phyloP scores from a whole-genome alignment of 1,140 invertebrate genomes.

The Mactra quadrangularis region DNA sequence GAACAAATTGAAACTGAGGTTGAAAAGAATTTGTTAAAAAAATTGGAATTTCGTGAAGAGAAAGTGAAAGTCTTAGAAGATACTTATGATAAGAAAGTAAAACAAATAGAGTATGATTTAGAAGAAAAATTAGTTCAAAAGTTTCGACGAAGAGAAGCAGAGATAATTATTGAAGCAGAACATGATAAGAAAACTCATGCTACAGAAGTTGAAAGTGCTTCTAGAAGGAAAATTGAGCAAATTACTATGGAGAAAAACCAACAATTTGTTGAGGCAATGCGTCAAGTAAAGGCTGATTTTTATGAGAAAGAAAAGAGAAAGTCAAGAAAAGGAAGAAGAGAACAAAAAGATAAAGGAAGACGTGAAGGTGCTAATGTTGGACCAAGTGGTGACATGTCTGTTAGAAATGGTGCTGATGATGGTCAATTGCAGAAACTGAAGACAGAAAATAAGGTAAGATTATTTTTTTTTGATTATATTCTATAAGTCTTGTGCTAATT shows the following conservation, averaged over 20 bases:
- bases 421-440: conserved; percentile 70
- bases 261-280: conserved; percentile 76
- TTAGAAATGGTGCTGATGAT: conserved; percentile 44
- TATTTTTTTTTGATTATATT: background rate
- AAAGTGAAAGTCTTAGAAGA: conserved; percentile 17
- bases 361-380: background rate
- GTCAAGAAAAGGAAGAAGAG: background rate
- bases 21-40: conserved; percentile 34
- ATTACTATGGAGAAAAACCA: conserved; percentile 73
- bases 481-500: background rate
- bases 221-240: conserved; percentile 68
- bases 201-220: conserved; percentile 69
- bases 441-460: conserved; percentile 75
- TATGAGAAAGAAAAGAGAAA: conserved; percentile 60
- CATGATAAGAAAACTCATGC: conserved; percentile 64
- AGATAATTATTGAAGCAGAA: conserved; percentile 63
- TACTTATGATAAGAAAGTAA: conserved; percentile 51
- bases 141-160: conserved; percentile 60
- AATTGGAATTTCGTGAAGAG: conserved; percentile 33
- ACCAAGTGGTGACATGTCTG: conserved; percentile 30
- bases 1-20: conserved; percentile 30
- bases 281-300: conserved; percentile 74
- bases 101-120: conserved; percentile 67
- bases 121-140: conserved; percentile 66
- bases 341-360: background rate